phyloP scores from a whole-genome alignment of 2,888 invertebrate species.

The Byasa hedistus region DNA sequence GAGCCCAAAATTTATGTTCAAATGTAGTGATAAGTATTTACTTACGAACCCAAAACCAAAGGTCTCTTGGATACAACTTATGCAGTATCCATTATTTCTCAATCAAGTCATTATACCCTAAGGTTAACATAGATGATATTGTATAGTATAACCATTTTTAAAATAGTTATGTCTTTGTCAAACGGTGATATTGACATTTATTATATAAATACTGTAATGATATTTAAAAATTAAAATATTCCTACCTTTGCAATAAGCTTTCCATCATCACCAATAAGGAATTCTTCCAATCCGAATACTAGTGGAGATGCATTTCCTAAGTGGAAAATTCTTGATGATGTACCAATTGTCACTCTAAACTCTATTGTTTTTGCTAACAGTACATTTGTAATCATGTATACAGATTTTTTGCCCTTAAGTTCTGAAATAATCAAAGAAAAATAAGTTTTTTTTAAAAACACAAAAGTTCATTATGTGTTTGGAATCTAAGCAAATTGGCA shows the following conservation, averaged over 20 bases:
- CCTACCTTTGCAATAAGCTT: slow-evolving; percentile 69
- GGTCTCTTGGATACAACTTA: no score
- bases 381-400: slow-evolving; percentile 74
- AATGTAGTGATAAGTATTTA: no score
- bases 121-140: no score
- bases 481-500: not conserved
- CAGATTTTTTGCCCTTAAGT: slow-evolving; percentile 70
- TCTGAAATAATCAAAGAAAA: slow-evolving; percentile 47
- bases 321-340: slow-evolving; percentile 75
- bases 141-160: no score
- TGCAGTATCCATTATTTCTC: no score
- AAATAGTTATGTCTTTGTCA: no score
- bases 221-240: no score
- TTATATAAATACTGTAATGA: not conserved
- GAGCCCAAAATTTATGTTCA: no score
- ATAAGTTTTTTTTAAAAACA: not conserved
- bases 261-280: slow-evolving; percentile 68
- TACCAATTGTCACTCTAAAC: slow-evolving; percentile 70
- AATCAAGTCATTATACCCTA: no score
- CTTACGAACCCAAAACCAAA: no score
- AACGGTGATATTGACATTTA: not conserved
- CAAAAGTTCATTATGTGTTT: not conserved
- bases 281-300: slow-evolving; percentile 72
- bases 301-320: slow-evolving; percentile 73
- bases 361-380: slow-evolving; percentile 76